These are phyloP conservation scores for Rhagoletis zephyria DNA, from an alignment of 1,140 invertebrate genomes.

Conservation along the genomic window DNA sequence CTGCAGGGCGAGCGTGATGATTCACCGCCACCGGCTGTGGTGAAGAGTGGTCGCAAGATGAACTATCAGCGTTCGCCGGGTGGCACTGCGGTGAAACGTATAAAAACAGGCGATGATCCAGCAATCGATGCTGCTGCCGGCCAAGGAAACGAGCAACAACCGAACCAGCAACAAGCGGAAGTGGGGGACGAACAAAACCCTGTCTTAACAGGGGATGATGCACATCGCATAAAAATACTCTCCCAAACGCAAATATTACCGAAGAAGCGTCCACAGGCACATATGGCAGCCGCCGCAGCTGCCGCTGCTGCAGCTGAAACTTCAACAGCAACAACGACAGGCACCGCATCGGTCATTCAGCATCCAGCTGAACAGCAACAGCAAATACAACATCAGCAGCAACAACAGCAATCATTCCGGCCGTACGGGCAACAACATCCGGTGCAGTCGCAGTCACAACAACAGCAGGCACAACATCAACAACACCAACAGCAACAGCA, in stretches of 20 bases:
- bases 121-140: background rate
- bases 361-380: constrained; percentile 65
- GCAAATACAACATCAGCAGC: constrained; percentile 58
- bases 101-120: constrained; percentile 9
- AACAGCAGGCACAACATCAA: constrained; percentile 34
- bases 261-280: constrained; percentile 70
- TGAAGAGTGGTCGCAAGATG: constrained; percentile 68
- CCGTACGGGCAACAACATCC: constrained; percentile 62
- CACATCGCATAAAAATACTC: constrained; percentile 72
- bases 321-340: constrained; percentile 59
- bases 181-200: constrained; percentile 49
- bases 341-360: constrained; percentile 67
- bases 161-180: constrained; percentile 58
- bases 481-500: constrained; percentile 53
- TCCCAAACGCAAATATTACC: constrained; percentile 72
- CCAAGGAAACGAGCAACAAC: constrained; percentile 55
- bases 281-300: constrained; percentile 69
- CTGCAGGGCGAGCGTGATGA: constrained; percentile 85
- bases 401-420: constrained; percentile 65
- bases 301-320: constrained; percentile 63
- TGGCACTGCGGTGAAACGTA: constrained; percentile 35
- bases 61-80: constrained; percentile 66
- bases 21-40: constrained; percentile 79
- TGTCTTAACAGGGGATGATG: constrained; percentile 67
- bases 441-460: constrained; percentile 52